phyloP scores from a whole-genome alignment of 2,797 vertebrate genomes.

The Telmatherina bonti region DNA sequence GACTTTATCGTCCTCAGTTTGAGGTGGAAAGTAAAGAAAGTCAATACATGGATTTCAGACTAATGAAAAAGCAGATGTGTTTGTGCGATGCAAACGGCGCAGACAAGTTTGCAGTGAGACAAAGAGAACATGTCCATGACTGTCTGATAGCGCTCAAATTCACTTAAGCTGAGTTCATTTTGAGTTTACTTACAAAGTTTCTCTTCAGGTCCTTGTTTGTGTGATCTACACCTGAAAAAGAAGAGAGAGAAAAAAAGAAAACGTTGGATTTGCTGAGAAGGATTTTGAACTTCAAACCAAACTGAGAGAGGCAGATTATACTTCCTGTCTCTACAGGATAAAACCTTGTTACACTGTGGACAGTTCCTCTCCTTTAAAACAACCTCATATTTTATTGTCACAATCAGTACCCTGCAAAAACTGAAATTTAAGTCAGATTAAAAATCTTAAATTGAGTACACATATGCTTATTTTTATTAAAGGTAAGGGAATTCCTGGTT shows the following conservation, averaged over 20 bases:
- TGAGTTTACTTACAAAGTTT: conserved; percentile 75
- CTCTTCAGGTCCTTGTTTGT: conserved; percentile 71
- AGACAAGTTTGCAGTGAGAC: conserved; percentile 4
- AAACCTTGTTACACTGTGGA: background rate
- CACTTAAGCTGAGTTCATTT: background rate
- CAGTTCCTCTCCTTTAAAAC: background rate
- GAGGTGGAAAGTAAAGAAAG: conserved; percentile 35
- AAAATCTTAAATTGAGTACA: too few relatives aligned
- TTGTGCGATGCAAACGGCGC: background rate
- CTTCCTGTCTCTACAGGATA: background rate
- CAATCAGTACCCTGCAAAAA: too few relatives aligned
- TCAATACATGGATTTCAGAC: conserved; percentile 47
- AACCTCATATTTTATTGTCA: too few relatives aligned
- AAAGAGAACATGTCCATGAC: conserved; percentile 8
- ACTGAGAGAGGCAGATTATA: background rate
- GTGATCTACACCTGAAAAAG: conserved; percentile 71
- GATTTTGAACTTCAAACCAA: background rate
- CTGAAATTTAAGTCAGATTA: too few relatives aligned
- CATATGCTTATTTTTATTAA: too few relatives aligned
- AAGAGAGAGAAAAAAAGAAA: background rate
- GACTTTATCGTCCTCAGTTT: conserved; percentile 48
- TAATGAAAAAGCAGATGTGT: conserved; percentile 24
- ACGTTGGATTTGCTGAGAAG: background rate
- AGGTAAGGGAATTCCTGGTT: too few relatives aligned
- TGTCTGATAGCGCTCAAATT: conserved; percentile 15